Evolutionary conservation across 2,888 invertebrate genomes (phyloP).

Genomic region (Glyphotaelius pellucidus): DNA sequence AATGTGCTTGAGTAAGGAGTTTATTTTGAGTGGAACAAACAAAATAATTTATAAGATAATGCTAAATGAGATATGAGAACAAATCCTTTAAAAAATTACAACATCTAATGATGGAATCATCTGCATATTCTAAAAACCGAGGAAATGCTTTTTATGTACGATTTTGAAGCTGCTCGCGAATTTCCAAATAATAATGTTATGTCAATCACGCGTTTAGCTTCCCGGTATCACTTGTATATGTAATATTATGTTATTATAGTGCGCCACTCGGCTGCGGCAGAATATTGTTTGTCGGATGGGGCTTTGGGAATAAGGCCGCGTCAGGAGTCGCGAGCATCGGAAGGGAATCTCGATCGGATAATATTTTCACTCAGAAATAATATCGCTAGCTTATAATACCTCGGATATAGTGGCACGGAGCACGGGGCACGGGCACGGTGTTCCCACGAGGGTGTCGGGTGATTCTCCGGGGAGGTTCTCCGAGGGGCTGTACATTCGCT

Average conservation of each 20-base stretch:
- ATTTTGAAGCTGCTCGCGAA: not conserved
- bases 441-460: not conserved
- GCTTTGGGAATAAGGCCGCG: conserved; percentile 23
- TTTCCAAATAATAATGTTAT: not conserved
- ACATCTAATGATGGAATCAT: not conserved
- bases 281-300: not conserved
- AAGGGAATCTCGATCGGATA: conserved; percentile 23
- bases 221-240: not conserved
- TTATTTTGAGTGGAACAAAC: not conserved
- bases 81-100: not conserved
- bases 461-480: not conserved
- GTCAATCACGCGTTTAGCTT: not conserved
- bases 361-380: conserved; percentile 22
- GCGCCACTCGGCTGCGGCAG: not conserved
- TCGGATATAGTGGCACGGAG: not conserved
- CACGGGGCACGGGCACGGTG: not conserved
- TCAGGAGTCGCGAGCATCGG: conserved; percentile 38
- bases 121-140: not conserved
- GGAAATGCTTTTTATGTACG: not conserved
- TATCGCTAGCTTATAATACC: conserved; percentile 3
- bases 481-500: not conserved
- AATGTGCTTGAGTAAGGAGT: not conserved
- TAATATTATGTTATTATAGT: not conserved
- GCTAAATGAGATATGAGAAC: not conserved
- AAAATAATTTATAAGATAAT: not conserved